Base-by-base conservation (phyloP, 2,888 invertebrate genomes). In the Auanema freiburgensis region DNA sequence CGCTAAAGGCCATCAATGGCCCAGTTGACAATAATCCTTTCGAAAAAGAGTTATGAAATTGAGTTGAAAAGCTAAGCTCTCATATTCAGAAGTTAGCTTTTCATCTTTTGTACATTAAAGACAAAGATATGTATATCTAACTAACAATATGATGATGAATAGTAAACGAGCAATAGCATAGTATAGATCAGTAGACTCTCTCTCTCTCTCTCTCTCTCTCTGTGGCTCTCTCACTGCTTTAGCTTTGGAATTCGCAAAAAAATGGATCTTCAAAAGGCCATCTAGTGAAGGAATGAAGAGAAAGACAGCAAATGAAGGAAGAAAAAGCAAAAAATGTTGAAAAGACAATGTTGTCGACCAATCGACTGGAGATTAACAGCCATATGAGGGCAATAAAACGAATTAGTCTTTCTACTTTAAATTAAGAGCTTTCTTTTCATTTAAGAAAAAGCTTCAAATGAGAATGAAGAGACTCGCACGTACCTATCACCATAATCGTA, bases 401-500 rank as follows among this genome's bases (percentile, higher is more conserved):
- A 33, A n/a, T 55, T 23, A 52, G n/a, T 52, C 52, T 52, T 23
- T 23, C 18, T 52, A n/a, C 24, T 24, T 18, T 23, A 52, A 52
- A 52, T 46, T n/a, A 52, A 16, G 24, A n/a, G 18, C 24, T 23
- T 24, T 23, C 24, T 33, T 33, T 33, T 33, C 33, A 33, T 33
- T 33, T 33, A 33, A 33, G 8, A 8, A 33, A 33, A 33, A 6
- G n/a, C 46, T 21, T 46, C 10, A 21, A 46, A 6, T 5, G 16
- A 16, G 16, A 16, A 16, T 11, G n/a, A n/a, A n/a, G n/a, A n/a
- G n/a, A n/a, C n/a, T n/a, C n/a, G n/a, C 18, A 40, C 60, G 10
- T 21, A 60, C 60, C 60, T 60, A 40, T 60, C 60, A 10, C 60
- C 55, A 44, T 60, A 60, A 43, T 60, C 60, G 33, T 54, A 60